Evolutionary conservation across 2,113 vertebrate species (phyloP).

Genomic region (Bubalus kerabau): DNA sequence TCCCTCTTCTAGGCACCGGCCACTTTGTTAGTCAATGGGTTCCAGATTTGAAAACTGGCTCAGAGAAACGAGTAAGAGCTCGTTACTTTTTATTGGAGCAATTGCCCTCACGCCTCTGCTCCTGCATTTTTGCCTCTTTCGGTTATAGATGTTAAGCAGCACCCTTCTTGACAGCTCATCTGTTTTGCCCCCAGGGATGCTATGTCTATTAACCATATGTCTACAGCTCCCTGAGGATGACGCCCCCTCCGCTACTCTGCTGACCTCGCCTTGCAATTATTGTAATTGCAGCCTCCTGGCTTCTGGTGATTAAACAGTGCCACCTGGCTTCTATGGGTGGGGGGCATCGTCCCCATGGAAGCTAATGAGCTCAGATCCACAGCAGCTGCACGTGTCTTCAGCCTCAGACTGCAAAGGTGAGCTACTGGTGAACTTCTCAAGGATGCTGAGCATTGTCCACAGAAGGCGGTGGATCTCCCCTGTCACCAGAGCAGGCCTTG

Average conservation of each 20-base stretch:
- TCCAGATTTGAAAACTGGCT: conserved; percentile 17
- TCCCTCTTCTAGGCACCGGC: neutral
- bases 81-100: neutral
- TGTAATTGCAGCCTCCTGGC: neutral
- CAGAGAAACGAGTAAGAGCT: neutral
- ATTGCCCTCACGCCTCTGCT: neutral
- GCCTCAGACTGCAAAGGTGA: neutral
- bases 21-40: neutral
- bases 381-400: neutral
- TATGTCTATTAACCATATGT: neutral
- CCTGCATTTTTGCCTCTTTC: neutral
- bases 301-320: neutral
- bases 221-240: neutral
- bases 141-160: neutral
- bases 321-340: neutral
- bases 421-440: neutral
- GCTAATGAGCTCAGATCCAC: neutral
- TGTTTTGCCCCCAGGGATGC: neutral
- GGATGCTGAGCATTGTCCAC: neutral
- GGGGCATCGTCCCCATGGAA: neutral
- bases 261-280: neutral
- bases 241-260: neutral
- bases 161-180: neutral
- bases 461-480: neutral
- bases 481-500: neutral